Evolutionary conservation across 2,888 invertebrate species (phyloP).

Genomic region (Pachycephus smyrnensis): DNA sequence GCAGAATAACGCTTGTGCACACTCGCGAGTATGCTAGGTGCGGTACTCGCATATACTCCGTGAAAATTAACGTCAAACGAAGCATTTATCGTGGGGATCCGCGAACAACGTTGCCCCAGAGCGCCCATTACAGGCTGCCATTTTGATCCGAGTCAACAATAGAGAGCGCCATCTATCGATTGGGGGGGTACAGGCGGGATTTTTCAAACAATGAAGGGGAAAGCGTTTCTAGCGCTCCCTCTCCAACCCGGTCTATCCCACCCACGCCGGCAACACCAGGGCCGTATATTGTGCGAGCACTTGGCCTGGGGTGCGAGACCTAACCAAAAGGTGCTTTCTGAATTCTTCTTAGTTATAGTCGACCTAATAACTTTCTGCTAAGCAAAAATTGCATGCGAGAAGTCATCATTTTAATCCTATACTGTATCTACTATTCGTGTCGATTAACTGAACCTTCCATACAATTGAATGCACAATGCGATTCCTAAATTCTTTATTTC

Average conservation of each 20-base stretch:
- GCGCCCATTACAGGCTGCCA: conserved; percentile 56
- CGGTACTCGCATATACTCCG: conserved; percentile 27
- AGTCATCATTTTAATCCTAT: neutral
- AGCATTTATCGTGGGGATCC: conserved; percentile 42
- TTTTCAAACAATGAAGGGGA: conserved; percentile 43
- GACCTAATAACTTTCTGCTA: neutral
- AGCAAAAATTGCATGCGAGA: neutral
- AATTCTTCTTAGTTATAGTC: neutral
- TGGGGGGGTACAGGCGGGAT: conserved; percentile 41
- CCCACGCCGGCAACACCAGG: conserved; percentile 14
- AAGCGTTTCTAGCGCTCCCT: conserved; percentile 30
- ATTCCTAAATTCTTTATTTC: neutral
- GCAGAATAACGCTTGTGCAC: conserved; percentile 19
- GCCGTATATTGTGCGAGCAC: neutral
- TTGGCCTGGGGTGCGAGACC: neutral
- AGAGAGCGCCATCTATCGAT: conserved; percentile 74
- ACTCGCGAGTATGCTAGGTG: conserved; percentile 34
- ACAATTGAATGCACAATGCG: neutral
- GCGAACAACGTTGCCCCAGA: conserved; percentile 48
- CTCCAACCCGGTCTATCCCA: conserved; percentile 16
- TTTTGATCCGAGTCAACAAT: conserved; percentile 70
- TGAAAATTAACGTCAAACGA: conserved; percentile 33
- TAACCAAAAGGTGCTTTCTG: neutral
- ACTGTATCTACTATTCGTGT: neutral
- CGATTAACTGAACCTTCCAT: neutral